Base-by-base conservation (phyloP, 1,140 invertebrate species). In the Drosophila carrolli region DNA sequence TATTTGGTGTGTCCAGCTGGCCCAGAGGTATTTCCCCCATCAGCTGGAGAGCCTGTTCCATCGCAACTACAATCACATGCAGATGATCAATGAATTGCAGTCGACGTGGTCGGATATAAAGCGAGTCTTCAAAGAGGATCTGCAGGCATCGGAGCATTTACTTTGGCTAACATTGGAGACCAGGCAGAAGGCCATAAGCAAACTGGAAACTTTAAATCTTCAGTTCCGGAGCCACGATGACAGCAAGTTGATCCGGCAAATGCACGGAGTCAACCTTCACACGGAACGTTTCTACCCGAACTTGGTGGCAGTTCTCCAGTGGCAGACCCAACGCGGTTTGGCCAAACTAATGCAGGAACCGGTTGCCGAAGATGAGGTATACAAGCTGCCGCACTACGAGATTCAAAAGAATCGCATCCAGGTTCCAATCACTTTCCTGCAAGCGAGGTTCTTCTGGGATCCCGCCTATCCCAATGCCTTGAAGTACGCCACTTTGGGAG, bases 331-430 rank as follows among this genome's bases (percentile, higher is more conserved):
- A 62, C 96, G 96, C 63, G 96, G 97, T 84, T 92, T 98, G 14
- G 95, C 96, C 72, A 97, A 97, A 86, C 93, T 99, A 0, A 95
- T 96, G 76, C 94, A 97, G 89, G 95, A 96, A 1, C 97, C 96
- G 85, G 97, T 96, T 7, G 97, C 98, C 0, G 99, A 98, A 91
- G 82, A 88, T 14, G n/a, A 67, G 7, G 81, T 82, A 5, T 57
- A 77, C 53, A 81, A 85, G 51, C 40, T 90, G 46, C 90, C 90
- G 1, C 70, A 88, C 50, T 99, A 99, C 93, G 98, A 97, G 3
- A 97, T 98, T 4, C 98, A 97, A 1, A 98, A 97, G 90, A 99
- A 99, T 93, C 97, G 99, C 91, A 98, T 98, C 80, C 97, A 98
- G 0, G 98, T 99, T 88, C 98, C 98, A 0, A 98, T 98, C 37